These are phyloP conservation scores for Peromyscus californicus DNA, from an alignment of 2,113 vertebrate species.

Conservation along the genomic window DNA sequence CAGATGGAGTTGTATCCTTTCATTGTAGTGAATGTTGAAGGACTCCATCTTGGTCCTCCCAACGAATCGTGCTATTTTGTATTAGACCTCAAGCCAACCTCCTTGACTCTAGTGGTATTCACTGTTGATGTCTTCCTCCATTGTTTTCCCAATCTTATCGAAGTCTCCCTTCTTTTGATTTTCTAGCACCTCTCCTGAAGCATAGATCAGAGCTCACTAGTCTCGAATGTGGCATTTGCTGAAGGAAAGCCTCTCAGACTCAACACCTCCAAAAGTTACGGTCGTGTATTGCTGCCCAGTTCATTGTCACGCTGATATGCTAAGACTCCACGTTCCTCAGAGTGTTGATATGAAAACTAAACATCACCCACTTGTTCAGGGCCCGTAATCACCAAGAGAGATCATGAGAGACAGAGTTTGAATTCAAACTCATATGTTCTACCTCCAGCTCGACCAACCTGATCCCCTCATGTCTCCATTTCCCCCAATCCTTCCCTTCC, in stretches of 20 bases:
- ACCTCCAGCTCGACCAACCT: fast-evolving
- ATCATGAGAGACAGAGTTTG: background rate
- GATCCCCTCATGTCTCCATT: background rate
- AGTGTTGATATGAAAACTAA: background rate
- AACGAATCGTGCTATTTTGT: background rate
- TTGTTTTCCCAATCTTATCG: background rate
- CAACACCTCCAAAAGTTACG: background rate
- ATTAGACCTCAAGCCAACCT: background rate
- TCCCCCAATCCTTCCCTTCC: background rate
- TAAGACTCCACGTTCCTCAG: background rate
- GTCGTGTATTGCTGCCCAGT: background rate
- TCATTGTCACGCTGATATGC: background rate
- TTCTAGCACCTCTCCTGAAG: background rate
- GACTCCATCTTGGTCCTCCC: background rate
- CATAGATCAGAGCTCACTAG: background rate
- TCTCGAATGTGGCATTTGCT: background rate
- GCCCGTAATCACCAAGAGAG: background rate
- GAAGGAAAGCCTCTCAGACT: background rate
- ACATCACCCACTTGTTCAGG: background rate
- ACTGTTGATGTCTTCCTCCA: background rate
- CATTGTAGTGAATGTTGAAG: background rate
- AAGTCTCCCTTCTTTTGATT: background rate
- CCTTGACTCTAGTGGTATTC: background rate
- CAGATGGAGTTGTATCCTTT: background rate
- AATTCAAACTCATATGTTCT: background rate